Conservation (phyloP, 64 coral and sea anemone species). For the Montipora cactus region DNA sequence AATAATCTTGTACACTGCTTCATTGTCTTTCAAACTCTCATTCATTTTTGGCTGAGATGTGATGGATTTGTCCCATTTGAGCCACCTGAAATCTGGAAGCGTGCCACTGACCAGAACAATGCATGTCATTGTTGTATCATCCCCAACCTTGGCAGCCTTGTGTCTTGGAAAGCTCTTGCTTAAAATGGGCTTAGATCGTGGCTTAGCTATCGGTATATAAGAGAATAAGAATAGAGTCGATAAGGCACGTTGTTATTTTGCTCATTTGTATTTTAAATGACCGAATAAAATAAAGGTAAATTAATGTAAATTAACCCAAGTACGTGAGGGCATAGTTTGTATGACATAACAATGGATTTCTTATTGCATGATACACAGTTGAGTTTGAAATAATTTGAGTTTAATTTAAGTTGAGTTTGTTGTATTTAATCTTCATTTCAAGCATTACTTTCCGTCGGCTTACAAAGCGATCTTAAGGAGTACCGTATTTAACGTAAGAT, state of each 20-base stretch:
- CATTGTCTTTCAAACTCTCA: neutral
- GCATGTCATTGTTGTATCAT: conserved; percentile 75
- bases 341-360: too few species aligned
- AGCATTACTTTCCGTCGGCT: too few species aligned
- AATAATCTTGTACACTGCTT: conserved; percentile 44
- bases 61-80: conserved; percentile 78
- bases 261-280: too few species aligned
- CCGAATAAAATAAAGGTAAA: too few species aligned
- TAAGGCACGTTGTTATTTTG: neutral
- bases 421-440: too few species aligned
- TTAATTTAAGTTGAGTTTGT: too few species aligned
- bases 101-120: conserved; percentile 76
- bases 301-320: too few species aligned
- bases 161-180: conserved; percentile 76
- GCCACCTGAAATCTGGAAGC: conserved; percentile 89
- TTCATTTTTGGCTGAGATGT: conserved; percentile 43
- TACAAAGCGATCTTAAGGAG: too few species aligned
- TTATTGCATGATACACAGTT: too few species aligned
- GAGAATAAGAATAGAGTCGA: neutral
- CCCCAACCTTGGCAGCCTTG: conserved; percentile 64
- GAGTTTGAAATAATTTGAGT: too few species aligned
- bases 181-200: conserved; percentile 73
- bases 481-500: too few species aligned
- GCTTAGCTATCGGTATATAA: conserved; percentile 65
- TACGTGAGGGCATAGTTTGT: too few species aligned